Percentiles rank a stretch among this genome's conserved stretches.
phyloP scores from a whole-genome alignment of 2,113 vertebrate species.

The Hirundichthys speculiger region DNA sequence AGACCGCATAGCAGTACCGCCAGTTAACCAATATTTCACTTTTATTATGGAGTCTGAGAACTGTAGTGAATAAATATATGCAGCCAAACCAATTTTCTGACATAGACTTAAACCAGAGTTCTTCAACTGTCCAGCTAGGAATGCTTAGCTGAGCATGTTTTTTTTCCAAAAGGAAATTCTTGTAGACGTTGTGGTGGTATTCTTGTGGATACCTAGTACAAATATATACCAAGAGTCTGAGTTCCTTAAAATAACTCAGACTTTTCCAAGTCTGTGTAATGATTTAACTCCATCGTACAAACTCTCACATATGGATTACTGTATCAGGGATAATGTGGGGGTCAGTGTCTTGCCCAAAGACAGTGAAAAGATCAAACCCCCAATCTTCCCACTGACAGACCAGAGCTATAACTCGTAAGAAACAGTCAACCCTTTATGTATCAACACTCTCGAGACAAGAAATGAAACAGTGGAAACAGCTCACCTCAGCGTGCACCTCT shows the following conservation, averaged over 20 bases:
- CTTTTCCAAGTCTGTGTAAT: no score
- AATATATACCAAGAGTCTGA: conserved; percentile 8
- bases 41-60: conserved; percentile 37
- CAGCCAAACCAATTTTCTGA: conserved; percentile 26
- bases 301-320: no score
- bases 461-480: background rate
- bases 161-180: conserved; percentile 37
- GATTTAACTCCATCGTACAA: no score
- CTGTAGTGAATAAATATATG: conserved; percentile 25
- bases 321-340: no score
- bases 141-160: conserved; percentile 27
- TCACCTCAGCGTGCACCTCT: conserved; percentile 85
- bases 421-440: background rate
- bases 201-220: conserved; percentile 19
- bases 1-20: conserved; percentile 4
- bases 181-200: conserved; percentile 26
- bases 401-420: no score
- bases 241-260: conserved; percentile 12
- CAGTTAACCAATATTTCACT: conserved; percentile 45
- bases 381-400: no score
- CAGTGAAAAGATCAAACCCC: no score
- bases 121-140: conserved; percentile 30
- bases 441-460: background rate
- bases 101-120: conserved; percentile 12
- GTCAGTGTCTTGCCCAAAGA: no score